A percentile compares a stretch with the other conserved stretches of the same genome.
Conservation (phyloP, 2,797 vertebrate genomes). For the Microctenopoma steveboyesi region DNA sequence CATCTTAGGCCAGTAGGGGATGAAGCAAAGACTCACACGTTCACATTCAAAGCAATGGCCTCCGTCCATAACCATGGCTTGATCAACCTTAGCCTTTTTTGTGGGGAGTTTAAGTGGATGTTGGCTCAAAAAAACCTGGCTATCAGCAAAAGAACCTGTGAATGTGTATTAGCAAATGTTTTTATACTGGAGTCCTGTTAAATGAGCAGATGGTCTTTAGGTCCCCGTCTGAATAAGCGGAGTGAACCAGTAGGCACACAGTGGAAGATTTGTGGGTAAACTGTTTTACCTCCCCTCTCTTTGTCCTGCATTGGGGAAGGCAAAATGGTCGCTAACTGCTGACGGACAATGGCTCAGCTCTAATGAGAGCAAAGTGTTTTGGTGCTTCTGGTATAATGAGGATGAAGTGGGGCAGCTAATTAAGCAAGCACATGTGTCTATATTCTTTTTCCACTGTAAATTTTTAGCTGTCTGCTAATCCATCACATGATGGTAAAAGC, state of each 20-base stretch:
- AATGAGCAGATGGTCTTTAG: conserved; percentile 83
- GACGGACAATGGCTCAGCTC: conserved; percentile 60
- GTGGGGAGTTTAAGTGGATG: conserved; percentile 56
- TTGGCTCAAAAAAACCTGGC: conserved; percentile 77
- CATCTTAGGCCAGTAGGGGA: conserved; percentile 60
- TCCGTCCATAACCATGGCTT: conserved; percentile 47
- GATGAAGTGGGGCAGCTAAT: conserved; percentile 71
- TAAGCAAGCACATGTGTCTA: conserved; percentile 53
- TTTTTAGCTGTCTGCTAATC: conserved; percentile 43
- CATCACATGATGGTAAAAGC: conserved; percentile 48
- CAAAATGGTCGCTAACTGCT: conserved; percentile 76
- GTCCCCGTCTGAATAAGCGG: conserved; percentile 74
- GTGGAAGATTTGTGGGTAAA: conserved; percentile 81
- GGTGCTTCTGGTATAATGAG: conserved; percentile 74
- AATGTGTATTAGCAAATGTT: conserved; percentile 67
- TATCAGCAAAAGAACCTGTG: conserved; percentile 64
- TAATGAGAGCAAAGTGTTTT: conserved; percentile 78
- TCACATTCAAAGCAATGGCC: conserved; percentile 56
- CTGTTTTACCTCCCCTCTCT: conserved; percentile 78
- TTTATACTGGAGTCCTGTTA: conserved; percentile 60
- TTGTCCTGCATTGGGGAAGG: conserved; percentile 73
- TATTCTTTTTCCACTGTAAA: conserved; percentile 30
- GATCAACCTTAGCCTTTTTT: conserved; percentile 51
- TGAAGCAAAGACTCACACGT: conserved; percentile 43
- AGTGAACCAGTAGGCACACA: conserved; percentile 76